phyloP scores from a whole-genome alignment of 2,113 vertebrate genomes.

The Apaloderma vittatum region DNA sequence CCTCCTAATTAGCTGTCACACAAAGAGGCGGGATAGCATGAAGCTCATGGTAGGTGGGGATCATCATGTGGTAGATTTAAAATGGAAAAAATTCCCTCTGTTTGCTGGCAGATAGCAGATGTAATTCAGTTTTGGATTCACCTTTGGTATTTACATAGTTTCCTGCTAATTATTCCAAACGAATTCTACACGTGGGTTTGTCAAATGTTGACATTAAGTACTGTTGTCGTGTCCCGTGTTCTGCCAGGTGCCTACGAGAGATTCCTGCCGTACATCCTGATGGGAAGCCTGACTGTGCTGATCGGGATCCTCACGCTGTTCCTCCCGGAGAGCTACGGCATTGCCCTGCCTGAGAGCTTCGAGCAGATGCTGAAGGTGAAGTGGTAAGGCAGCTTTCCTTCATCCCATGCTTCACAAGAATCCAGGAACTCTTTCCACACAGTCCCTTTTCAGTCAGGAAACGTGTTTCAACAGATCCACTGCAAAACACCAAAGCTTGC shows the following conservation, averaged over 20 bases:
- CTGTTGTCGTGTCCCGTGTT: background rate
- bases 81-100: background rate
- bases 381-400: conserved; percentile 75
- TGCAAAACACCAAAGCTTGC: background rate
- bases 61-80: fast-evolving
- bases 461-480: background rate
- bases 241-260: conserved; percentile 82
- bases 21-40: fast-evolving
- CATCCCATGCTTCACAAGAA: background rate
- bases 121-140: background rate
- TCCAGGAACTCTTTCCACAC: background rate
- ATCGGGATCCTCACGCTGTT: conserved; percentile 84
- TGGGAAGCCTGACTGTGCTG: conserved; percentile 85
- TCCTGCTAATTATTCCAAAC: background rate
- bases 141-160: background rate
- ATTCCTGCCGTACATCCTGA: conserved; percentile 86
- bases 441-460: background rate
- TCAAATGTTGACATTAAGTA: background rate
- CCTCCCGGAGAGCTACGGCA: conserved; percentile 84
- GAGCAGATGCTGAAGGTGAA: conserved; percentile 86
- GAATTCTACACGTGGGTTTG: background rate
- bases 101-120: background rate
- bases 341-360: conserved; percentile 85
- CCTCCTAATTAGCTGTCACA: background rate
- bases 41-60: background rate